Evolutionary conservation across 1,140 invertebrate species (phyloP).

Genomic region (Condylostylus longicornis): DNA sequence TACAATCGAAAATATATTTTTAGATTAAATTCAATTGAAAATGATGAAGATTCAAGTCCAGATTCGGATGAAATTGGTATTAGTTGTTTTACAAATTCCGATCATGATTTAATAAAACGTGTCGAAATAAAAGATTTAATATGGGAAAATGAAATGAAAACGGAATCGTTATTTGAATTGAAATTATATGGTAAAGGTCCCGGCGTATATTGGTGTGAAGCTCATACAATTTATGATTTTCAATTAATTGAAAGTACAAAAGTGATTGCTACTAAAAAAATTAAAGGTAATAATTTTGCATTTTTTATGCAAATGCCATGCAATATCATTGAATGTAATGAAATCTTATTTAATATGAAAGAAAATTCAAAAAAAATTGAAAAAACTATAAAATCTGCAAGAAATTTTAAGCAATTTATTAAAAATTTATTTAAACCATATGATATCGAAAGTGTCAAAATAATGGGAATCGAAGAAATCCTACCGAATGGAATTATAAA

Average conservation of each 20-base stretch:
- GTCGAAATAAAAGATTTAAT: slow-evolving; percentile 14
- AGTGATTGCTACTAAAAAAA: slow-evolving; percentile 19
- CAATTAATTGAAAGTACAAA: slow-evolving; percentile 11
- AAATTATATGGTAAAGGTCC: slow-evolving; percentile 22
- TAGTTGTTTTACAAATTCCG: slow-evolving; percentile 25
- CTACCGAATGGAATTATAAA: slow-evolving; percentile 2
- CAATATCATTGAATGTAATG: neutral
- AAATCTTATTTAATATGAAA: neutral
- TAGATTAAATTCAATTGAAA: slow-evolving; percentile 6
- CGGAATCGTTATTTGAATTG: slow-evolving; percentile 20
- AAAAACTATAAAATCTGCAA: neutral
- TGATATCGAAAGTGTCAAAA: slow-evolving; percentile 17
- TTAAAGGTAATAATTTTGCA: slow-evolving; percentile 24
- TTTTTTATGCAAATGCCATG: slow-evolving; percentile 10
- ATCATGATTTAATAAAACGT: slow-evolving; percentile 14
- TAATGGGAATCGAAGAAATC: slow-evolving; percentile 13
- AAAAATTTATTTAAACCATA: slow-evolving; percentile 8
- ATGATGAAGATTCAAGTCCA: slow-evolving; percentile 8
- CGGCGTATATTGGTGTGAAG: slow-evolving; percentile 35
- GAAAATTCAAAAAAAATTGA: neutral
- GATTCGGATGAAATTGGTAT: slow-evolving; percentile 16
- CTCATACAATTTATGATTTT: slow-evolving; percentile 19
- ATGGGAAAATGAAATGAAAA: slow-evolving; percentile 17
- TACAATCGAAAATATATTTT: slow-evolving; percentile 23
- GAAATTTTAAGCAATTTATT: slow-evolving; percentile 3